Evolutionary conservation across 2,113 vertebrate species (phyloP).

Genomic region (Hydrolagus affinis): DNA sequence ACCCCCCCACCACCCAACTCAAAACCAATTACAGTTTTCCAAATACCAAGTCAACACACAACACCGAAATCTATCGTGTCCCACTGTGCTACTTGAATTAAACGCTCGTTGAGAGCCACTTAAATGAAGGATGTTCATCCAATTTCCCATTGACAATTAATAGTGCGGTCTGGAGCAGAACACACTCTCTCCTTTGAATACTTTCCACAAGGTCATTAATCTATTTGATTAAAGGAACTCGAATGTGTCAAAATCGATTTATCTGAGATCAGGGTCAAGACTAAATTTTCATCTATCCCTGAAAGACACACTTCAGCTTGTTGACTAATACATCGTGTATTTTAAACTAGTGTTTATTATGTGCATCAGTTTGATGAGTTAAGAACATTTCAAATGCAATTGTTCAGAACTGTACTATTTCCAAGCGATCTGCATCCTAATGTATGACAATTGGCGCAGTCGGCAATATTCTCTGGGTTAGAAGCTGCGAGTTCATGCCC

Average conservation of each 20-base stretch:
- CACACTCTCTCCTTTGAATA: not conserved
- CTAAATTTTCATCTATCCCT: not conserved
- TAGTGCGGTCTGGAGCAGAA: too few species aligned
- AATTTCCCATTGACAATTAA: not conserved
- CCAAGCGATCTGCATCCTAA: not conserved
- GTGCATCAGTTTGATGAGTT: not conserved
- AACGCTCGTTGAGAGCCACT: not conserved
- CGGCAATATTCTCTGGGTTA: too few species aligned
- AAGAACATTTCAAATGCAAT: not conserved
- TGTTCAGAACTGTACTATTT: not conserved
- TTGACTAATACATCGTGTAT: not conserved
- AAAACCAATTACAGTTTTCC: not conserved
- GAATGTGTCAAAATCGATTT: constrained; percentile 3
- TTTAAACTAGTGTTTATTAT: not conserved
- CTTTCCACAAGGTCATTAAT: not conserved
- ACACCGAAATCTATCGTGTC: not conserved
- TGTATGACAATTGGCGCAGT: not conserved
- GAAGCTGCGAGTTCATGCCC: too few species aligned
- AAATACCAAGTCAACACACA: not conserved
- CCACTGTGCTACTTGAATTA: not conserved
- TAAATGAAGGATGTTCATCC: not conserved
- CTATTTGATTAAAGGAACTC: not conserved
- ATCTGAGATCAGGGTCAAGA: constrained; percentile 1
- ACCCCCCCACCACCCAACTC: not conserved
- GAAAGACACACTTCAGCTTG: not conserved